Evolutionary conservation across 2,797 vertebrate species (phyloP).

Genomic region (Leucoraja ocellata): DNA sequence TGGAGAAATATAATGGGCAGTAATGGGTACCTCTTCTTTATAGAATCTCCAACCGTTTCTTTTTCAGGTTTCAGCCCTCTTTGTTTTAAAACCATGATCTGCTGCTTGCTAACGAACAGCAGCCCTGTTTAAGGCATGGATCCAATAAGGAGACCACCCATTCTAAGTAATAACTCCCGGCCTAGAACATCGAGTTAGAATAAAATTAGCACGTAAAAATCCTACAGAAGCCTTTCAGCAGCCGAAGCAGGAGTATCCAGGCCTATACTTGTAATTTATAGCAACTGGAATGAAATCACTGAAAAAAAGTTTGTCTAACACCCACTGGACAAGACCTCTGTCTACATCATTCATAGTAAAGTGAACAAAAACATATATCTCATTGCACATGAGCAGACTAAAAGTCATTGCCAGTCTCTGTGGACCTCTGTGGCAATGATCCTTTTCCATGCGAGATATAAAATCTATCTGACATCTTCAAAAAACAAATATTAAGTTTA

Average conservation of each 20-base stretch:
- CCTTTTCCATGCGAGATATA: constrained; percentile 11
- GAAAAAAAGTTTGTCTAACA: not conserved
- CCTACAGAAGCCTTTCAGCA: not conserved
- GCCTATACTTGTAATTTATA: not conserved
- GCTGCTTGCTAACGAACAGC: not conserved
- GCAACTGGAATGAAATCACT: not conserved
- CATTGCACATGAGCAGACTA: not conserved
- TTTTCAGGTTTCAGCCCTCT: not conserved
- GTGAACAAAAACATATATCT: not conserved
- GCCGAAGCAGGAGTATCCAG: not conserved
- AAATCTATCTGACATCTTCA: constrained; percentile 24
- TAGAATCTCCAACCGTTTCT: not conserved
- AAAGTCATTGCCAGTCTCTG: not conserved
- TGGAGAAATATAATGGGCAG: not conserved
- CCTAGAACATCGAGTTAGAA: not conserved
- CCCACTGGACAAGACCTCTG: too few species aligned
- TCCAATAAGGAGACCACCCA: not conserved
- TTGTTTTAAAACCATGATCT: not conserved
- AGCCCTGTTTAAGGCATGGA: too few species aligned
- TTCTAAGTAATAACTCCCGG: not conserved
- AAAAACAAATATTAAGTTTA: constrained; percentile 29
- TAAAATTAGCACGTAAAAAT: not conserved
- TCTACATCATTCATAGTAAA: not conserved
- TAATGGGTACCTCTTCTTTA: not conserved
- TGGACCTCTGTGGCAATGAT: not conserved